Base-by-base conservation (phyloP, 53 echinoderm and acorn worm genomes). In the Holothuria scabra region DNA sequence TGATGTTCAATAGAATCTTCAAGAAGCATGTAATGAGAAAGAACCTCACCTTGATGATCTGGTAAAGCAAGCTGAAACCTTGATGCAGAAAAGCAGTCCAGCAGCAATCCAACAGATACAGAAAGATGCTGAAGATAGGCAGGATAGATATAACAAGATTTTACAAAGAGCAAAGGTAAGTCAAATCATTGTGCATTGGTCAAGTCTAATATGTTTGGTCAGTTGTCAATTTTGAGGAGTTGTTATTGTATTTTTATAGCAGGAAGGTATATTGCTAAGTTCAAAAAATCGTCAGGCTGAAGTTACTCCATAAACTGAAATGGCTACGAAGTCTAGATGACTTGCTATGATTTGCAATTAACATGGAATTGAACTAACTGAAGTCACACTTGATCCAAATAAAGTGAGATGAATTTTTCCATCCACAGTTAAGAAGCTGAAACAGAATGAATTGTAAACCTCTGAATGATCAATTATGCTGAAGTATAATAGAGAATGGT, bases 1-100 rank as follows among this genome's bases (percentile, higher is more conserved):
- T 10, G 14, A 46, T 76, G 31, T 76, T 25, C n/a, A 22, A 76
- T 48, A 76, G 76, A 76, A 76, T 10, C 56, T 76, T 23, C 55
- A 76, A 29, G 76, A 76, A n/a, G 57, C 19, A 46, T 41, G 41
- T 31, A 23, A 22, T 19, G 25, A 11, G 20, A 49, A 76, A 22
- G 52, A 49, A 20, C 28, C 76, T 55, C 22, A 29, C 7, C 57
- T 76, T 12, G 76, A 76, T 29, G 76, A 56, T 28, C 14, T 76
- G 26, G 28, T 23, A 0, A 25, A 25, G 22, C 52, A 76, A 56
- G 76, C 76, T 20, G 56, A 55, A 22, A 8, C 49, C 26, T 28
- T 76, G 26, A 29, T 5, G 3, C 23, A 48, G n/a, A 55, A n/a
- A n/a, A 46, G 76, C 52, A 23, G 28, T 49, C 76, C 76, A 26